Evolutionary conservation across 2,888 invertebrate species (phyloP), one percentile per base, ranked within the genome.

Genomic region (Chrysomela aeneicollis): DNA sequence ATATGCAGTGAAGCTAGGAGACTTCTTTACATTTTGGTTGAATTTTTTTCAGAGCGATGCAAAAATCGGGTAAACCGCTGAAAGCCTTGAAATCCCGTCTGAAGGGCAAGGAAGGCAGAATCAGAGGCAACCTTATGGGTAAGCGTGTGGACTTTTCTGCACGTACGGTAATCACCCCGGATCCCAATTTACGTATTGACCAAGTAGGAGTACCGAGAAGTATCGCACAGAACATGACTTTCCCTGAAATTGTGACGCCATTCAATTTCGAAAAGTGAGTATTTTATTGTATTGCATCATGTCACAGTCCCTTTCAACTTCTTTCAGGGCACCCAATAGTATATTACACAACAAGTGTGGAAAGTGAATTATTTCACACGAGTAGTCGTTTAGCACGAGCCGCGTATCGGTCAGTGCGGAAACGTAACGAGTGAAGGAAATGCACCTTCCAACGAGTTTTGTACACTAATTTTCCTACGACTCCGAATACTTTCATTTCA

Each of bases 111-210:
- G 99, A 99, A 89, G 99, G 99, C 0, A 88, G 99, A 77, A 98
- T 99, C 77, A 88, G 99, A 83, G 99, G 99, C 76, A 99, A 99
- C 83, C 89, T 99, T 76, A 99, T 99, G 99, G 99, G 99, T 60
- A 99, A 99, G 82, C 96, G 99, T 86, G 99, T 99, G 0, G 99
- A 99, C 81, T 99, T 99, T 82, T 98, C 98, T 0, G 99, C 98
- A 4, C 92, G 99, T 82, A 99, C 99, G 77, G 99, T 99, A 78
- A 97, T 96, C 80, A 98, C 97, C 18, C 97, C 96, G 0, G 96
- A 97, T 86, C 97, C 97, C 0, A 97, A 96, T 84, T 85, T 97
- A 68, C 89, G 95, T 72, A 98, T 95, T 81, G 97, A 95, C 82
- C 96, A 97, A 86, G 97, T 99, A 62, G 99, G 99, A 61, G 97